Percentiles rank a stretch among this genome's conserved stretches.
These are phyloP conservation scores for Ceratosolen fusciceps DNA, from an alignment of 1,140 invertebrate genomes.

Conservation along the genomic window DNA sequence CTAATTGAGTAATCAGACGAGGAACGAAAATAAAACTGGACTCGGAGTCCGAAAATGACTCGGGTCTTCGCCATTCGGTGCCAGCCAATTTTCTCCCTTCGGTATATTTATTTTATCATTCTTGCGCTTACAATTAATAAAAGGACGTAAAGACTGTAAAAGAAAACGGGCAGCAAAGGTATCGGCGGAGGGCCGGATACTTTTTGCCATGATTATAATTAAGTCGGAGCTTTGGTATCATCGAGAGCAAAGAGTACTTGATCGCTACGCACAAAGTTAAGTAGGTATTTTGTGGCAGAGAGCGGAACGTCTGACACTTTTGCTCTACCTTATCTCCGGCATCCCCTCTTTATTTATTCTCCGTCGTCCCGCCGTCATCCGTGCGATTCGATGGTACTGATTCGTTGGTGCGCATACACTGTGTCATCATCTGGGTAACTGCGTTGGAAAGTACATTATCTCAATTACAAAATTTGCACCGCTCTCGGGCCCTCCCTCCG, in stretches of 20 bases:
- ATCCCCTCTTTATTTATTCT: neutral
- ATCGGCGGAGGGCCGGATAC: no score
- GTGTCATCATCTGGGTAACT: neutral
- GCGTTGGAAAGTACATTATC: no score
- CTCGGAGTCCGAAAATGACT: neutral
- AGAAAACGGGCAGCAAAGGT: no score
- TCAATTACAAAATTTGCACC: no score
- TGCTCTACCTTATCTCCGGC: neutral
- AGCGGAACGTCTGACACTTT: neutral
- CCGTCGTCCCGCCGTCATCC: neutral
- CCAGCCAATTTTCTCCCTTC: neutral
- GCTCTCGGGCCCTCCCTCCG: no score
- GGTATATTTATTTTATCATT: constrained; percentile 11
- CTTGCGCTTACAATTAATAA: no score
- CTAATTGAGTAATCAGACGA: constrained; percentile 36
- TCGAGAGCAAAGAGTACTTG: neutral
- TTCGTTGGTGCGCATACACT: neutral
- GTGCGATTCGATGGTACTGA: no score
- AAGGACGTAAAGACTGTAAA: neutral
- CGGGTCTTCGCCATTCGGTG: neutral
- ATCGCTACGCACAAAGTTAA: neutral
- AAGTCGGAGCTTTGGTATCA: neutral
- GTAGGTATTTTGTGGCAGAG: neutral
- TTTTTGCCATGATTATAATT: neutral
- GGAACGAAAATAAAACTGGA: constrained; percentile 14